Conservation (phyloP, 2,888 invertebrate species). For the Volucella inanis region DNA sequence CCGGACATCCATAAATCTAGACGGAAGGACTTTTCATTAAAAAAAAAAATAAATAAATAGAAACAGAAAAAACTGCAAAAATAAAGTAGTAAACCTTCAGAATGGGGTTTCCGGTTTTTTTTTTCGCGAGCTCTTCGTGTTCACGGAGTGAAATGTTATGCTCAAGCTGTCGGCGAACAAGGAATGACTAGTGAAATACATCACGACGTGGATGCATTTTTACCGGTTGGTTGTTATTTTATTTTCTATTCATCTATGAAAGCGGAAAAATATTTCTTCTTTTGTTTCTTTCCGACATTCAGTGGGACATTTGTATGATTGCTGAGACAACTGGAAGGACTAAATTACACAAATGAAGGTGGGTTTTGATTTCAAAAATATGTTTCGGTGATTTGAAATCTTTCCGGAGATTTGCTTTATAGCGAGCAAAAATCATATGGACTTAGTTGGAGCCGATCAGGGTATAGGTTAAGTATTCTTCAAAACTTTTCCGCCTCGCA, state of each 20-base stretch:
- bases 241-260: not conserved
- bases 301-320: constrained; percentile 1
- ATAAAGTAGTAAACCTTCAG: constrained; percentile 38
- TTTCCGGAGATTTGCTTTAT: too few relatives aligned
- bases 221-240: constrained; percentile 50
- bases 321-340: not conserved
- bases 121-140: constrained; percentile 34
- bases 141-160: constrained; percentile 69
- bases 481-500: too few relatives aligned
- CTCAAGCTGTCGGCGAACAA: constrained; percentile 63
- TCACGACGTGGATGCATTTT: constrained; percentile 73
- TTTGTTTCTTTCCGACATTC: constrained; percentile 29
- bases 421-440: too few relatives aligned
- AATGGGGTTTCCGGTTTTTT: constrained; percentile 21
- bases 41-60: constrained; percentile 7
- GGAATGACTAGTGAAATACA: constrained; percentile 60
- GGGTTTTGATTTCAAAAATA: constrained; percentile 20
- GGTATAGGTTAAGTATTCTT: too few relatives aligned
- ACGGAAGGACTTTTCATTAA: constrained; percentile 4
- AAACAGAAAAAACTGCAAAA: not conserved
- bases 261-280: constrained; percentile 49
- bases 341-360: not conserved
- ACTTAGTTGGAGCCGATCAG: too few relatives aligned
- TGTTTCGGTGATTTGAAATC: too few relatives aligned
- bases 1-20: constrained; percentile 72